A percentile compares a stretch with the other conserved stretches of the same genome.
Evolutionary conservation across 2,797 vertebrate genomes (phyloP).

Genomic region (Numenius phaeopus): DNA sequence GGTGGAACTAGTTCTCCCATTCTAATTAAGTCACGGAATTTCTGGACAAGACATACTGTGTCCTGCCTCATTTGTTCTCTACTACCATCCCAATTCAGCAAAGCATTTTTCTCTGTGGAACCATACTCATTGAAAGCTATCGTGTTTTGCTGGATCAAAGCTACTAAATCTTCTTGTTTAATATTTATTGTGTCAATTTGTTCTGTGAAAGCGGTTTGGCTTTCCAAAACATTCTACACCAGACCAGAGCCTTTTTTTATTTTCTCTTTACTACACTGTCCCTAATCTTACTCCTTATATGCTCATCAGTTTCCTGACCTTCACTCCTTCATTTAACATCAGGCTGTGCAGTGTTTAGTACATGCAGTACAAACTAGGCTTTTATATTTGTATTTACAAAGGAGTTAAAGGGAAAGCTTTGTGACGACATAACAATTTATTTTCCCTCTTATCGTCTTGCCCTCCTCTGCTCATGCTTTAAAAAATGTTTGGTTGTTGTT

Average conservation of each 20-base stretch:
- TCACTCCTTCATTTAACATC: not conserved
- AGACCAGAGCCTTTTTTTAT: not conserved
- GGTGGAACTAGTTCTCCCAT: not conserved
- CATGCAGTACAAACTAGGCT: not conserved
- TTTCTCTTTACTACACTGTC: not conserved
- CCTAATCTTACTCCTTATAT: not conserved
- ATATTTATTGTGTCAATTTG: not conserved
- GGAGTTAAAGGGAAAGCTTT: conserved; percentile 17
- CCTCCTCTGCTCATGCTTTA: not conserved
- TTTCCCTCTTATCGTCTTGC: not conserved
- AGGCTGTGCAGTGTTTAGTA: not conserved
- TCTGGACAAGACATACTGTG: not conserved
- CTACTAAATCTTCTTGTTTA: not conserved
- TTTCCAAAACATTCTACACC: not conserved
- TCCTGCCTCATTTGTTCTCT: not conserved
- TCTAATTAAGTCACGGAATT: not conserved
- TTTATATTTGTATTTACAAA: conserved; percentile 6
- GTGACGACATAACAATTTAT: conserved; percentile 5
- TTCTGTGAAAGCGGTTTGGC: not conserved
- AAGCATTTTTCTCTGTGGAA: not conserved
- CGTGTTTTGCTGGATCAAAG: not conserved
- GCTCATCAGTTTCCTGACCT: not conserved
- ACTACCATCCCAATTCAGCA: not conserved
- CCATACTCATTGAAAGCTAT: not conserved
- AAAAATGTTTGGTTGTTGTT: not conserved